Conservation (phyloP, 1,140 invertebrate genomes). For the Magallana angulata region DNA sequence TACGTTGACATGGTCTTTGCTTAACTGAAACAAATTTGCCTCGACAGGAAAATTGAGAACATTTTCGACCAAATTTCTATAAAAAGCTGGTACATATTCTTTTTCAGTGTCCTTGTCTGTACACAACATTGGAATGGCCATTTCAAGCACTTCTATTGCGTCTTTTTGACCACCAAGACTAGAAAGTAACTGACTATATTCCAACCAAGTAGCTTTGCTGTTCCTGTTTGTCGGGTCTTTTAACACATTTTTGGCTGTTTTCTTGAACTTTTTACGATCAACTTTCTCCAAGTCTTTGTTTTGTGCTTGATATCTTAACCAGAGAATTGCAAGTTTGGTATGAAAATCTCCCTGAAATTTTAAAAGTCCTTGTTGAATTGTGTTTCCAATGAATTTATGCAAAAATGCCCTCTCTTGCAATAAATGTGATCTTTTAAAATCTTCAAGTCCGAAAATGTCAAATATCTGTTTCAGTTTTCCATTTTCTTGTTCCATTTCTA, state of each 20-base stretch:
- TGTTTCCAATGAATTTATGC: slow-evolving; percentile 22
- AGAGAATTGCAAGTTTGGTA: neutral
- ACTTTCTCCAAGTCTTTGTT: neutral
- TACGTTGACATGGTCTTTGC: neutral
- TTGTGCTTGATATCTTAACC: slow-evolving; percentile 25
- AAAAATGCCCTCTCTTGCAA: neutral
- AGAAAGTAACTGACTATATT: slow-evolving; percentile 77
- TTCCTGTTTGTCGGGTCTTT: slow-evolving; percentile 78
- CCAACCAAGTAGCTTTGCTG: slow-evolving; percentile 78
- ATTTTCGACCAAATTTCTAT: slow-evolving; percentile 33
- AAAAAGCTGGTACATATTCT: slow-evolving; percentile 45
- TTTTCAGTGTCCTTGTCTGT: slow-evolving; percentile 42
- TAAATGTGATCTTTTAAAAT: neutral
- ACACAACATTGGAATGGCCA: slow-evolving; percentile 65
- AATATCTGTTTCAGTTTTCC: neutral
- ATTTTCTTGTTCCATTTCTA: neutral
- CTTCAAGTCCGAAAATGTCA: neutral
- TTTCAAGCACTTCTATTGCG: slow-evolving; percentile 76
- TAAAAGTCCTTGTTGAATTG: slow-evolving; percentile 19
- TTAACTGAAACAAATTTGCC: neutral
- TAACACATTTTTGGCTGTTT: slow-evolving; percentile 77
- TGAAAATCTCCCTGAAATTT: slow-evolving; percentile 34
- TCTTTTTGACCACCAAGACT: slow-evolving; percentile 71
- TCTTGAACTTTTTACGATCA: slow-evolving; percentile 74
- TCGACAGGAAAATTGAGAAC: slow-evolving; percentile 31